Percentiles rank a stretch among this genome's conserved stretches.
phyloP scores from a whole-genome alignment of 2,797 vertebrate species.

The Masticophis lateralis region DNA sequence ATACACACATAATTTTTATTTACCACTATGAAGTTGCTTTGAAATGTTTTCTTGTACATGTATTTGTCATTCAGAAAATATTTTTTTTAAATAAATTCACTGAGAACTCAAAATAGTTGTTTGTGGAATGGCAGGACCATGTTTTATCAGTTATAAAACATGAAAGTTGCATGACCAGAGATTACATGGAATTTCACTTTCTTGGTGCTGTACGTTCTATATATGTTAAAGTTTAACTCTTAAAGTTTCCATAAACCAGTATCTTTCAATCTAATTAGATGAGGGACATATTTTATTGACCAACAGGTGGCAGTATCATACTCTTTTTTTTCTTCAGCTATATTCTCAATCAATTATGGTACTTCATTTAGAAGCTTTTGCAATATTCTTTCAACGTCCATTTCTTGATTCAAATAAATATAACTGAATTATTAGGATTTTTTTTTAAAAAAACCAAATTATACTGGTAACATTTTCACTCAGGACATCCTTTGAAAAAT shows the following conservation, averaged over 20 bases:
- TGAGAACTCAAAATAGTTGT: too few relatives aligned
- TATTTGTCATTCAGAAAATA: neutral
- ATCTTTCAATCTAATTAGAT: neutral
- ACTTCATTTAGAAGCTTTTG: neutral
- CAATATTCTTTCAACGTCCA: constrained; percentile 42
- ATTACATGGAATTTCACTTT: neutral
- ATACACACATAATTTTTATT: too few relatives aligned
- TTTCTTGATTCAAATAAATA: constrained; percentile 50
- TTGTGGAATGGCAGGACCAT: neutral
- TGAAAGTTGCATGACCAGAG: neutral
- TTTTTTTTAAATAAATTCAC: neutral
- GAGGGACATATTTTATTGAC: constrained; percentile 42
- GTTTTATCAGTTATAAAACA: neutral
- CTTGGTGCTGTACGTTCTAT: neutral
- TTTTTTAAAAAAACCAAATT: constrained; percentile 11
- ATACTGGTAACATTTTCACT: constrained; percentile 41
- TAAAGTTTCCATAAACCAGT: neutral
- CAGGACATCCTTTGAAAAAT: constrained; percentile 26
- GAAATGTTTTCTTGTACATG: neutral
- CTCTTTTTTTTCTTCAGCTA: constrained; percentile 60
- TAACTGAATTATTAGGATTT: constrained; percentile 33
- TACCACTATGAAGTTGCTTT: neutral
- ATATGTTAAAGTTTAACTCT: neutral
- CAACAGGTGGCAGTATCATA: constrained; percentile 77
- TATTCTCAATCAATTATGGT: neutral